Evolutionary conservation across 2,113 vertebrate genomes (phyloP).

Genomic region (Alexandromys fortis): DNA sequence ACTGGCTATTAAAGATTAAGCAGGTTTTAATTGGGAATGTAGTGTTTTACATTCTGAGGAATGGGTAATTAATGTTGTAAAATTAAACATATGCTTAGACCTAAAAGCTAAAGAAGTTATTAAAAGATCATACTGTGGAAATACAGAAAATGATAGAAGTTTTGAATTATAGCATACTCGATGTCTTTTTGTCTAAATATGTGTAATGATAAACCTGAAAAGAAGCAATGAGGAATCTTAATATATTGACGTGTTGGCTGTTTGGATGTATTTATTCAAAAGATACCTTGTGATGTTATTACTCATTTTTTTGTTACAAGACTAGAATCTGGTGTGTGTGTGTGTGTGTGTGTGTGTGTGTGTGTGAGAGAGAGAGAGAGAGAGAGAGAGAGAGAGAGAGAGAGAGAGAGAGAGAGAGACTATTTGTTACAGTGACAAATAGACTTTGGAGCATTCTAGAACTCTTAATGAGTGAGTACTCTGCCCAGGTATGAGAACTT

Average conservation of each 20-base stretch:
- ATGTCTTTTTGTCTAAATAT: not conserved
- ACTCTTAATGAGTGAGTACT: not conserved
- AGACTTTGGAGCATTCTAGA: not conserved
- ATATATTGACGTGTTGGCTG: not conserved
- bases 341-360: too few species aligned
- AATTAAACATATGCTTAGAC: not conserved
- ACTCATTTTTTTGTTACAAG: not conserved
- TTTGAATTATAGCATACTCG: not conserved
- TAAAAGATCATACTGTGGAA: not conserved
- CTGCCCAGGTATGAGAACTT: not conserved
- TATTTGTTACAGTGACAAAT: constrained; percentile 47
- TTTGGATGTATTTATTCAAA: constrained; percentile 8
- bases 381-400: too few species aligned
- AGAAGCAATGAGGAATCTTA: not conserved
- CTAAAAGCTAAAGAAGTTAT: not conserved
- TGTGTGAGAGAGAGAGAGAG: too few species aligned
- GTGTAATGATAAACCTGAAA: not conserved
- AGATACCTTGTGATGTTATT: not conserved
- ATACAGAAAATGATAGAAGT: not conserved
- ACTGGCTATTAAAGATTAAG: not conserved
- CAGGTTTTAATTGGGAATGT: not conserved
- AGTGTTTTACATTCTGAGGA: not conserved
- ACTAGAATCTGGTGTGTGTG: not conserved
- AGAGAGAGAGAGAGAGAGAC: too few species aligned
- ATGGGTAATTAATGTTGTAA: not conserved